Base-by-base conservation (phyloP, 2,888 invertebrate species). In the Eueremaeus valkanovi region DNA sequence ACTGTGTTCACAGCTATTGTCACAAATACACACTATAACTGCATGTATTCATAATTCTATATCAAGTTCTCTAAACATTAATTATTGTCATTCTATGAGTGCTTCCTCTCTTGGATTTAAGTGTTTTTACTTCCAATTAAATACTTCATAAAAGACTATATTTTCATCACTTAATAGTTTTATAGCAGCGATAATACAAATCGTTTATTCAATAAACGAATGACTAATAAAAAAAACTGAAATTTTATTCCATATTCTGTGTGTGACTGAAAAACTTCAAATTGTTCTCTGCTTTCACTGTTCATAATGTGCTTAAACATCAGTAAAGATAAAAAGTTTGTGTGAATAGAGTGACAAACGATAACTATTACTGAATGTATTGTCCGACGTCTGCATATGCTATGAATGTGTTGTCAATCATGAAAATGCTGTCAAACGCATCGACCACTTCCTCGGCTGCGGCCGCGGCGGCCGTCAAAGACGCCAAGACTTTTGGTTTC, bases 401-500 rank as follows among this genome's bases (percentile, higher is more conserved):
- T 70, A 45, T 70, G 40, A 70, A 70, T 18, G 70, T 70, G 18
- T 27, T 70, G 70, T 70, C 70, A 21, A 45, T 70, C 1, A 70
- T 70, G 70, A 70, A 70, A 70, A 70, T 70, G 70, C 45, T 70
- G 9, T 6, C 24, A 24, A 70, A 70, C 21, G 66, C 66, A 21
- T 40, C 36, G 3, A 70, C 24, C 24, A 40, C 42, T 66, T 66
- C 63, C 9, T 55, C 55, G 24, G 27, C 9, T 55, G 55, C 55
- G 6, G 58, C 58, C 29, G 27, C 58, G 27, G 63, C 8, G 21
- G 31, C 33, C 21, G 63, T 3, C 63, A 66, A 66, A 33, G 63
- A 66, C 36, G 18, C 31, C 21, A 66, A 40, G 5, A 70, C 77
- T 5, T 78, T 78, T 58, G 76, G 94, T 77, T 95, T 95, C 85